phyloP scores from a whole-genome alignment of 2,113 vertebrate genomes.

The Pangasianodon gigas region DNA sequence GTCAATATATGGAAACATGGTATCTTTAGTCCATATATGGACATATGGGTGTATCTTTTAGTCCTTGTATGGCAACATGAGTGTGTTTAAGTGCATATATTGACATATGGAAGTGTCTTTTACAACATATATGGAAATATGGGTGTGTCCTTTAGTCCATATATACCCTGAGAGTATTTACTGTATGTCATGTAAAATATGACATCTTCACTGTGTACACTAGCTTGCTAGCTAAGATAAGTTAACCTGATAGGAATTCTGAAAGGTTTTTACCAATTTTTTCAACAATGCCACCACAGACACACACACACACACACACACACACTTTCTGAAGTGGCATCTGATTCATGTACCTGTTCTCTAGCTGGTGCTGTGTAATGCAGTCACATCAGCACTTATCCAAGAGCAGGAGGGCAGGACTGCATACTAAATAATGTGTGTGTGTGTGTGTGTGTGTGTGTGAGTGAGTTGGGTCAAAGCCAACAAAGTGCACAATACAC shows the following conservation, averaged over 20 bases:
- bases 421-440: slow-evolving; percentile 15
- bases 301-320: not conserved
- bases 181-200: not conserved
- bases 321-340: not conserved
- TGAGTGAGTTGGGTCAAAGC: not conserved
- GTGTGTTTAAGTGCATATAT: not conserved
- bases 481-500: slow-evolving; percentile 21
- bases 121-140: not conserved
- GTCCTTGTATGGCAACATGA: not conserved
- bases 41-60: not conserved
- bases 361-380: slow-evolving; percentile 5
- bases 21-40: not conserved
- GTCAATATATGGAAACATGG: not conserved
- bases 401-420: slow-evolving; percentile 9
- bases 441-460: not conserved
- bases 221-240: not conserved
- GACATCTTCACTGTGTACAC: not conserved
- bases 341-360: slow-evolving; percentile 10
- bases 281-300: not conserved
- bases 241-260: not conserved
- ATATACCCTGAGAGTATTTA: not conserved
- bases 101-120: not conserved
- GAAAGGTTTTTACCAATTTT: not conserved
- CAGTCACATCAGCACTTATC: slow-evolving; percentile 30
- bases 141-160: not conserved